Conservation (phyloP, 2,797 vertebrate genomes). For the Halcyon chelicuti region DNA sequence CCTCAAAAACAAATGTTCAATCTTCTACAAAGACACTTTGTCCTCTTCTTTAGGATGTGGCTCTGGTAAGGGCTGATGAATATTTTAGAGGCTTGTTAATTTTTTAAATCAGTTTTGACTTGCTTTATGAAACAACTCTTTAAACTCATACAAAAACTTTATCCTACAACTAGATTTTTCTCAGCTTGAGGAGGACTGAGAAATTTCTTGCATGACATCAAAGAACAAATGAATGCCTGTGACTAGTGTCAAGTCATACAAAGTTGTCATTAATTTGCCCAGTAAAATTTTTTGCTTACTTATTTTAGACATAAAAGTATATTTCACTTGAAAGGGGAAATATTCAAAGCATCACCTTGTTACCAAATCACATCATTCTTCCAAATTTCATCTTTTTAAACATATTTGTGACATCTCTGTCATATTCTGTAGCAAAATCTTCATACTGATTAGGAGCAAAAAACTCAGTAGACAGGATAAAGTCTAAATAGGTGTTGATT, state of each 20-base stretch:
- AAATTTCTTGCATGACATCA: not conserved
- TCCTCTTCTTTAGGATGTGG: not conserved
- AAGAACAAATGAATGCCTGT: not conserved
- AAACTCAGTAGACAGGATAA: not conserved
- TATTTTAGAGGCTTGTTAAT: not conserved
- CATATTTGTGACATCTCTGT: accelerated
- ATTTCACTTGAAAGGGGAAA: not conserved
- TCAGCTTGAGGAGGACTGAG: not conserved
- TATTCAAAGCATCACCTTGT: not conserved
- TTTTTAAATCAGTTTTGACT: not conserved
- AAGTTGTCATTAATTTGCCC: not conserved
- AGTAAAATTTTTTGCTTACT: not conserved
- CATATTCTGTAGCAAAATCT: not conserved
- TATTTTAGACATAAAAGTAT: not conserved
- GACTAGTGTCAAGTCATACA: not conserved
- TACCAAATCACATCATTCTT: not conserved
- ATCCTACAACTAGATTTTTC: not conserved
- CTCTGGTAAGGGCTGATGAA: not conserved
- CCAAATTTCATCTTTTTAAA: not conserved
- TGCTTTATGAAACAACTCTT: not conserved
- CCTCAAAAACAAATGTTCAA: not conserved
- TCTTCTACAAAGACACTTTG: not conserved
- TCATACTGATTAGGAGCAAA: not conserved
- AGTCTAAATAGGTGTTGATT: not conserved
- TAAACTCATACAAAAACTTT: not conserved